Evolutionary conservation across 2,797 vertebrate species (phyloP), one percentile per base, ranked within the genome.

Genomic region (Notoglanidium macrostoma): DNA sequence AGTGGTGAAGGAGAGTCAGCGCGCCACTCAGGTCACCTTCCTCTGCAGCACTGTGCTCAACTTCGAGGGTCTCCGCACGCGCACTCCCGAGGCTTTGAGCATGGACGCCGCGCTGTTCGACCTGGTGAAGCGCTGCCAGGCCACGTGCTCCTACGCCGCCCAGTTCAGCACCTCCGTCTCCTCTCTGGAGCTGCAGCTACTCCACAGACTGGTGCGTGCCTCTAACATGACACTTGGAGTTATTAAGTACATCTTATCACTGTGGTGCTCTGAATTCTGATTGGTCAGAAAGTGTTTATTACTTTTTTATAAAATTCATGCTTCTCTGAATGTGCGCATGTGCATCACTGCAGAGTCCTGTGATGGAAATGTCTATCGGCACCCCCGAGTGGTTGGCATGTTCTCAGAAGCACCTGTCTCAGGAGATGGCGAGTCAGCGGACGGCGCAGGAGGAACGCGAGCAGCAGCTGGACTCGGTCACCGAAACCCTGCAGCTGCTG

Each of bases 11-110:
- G 98, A 99, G 92, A 98, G 96, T 93, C 98, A 99, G 92, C 96
- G 97, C 92, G 96, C 97, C 89, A 98, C 95, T 92, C 98, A 99
- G 97, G 98, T 99, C 87, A 98, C 98, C 44, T 99, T 99, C 93
- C 95, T 99, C 82, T 99, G 98, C 94, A 98, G 98, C 89, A 99
- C 99, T 63, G 98, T 99, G 92, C 96, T 99, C 78, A 98, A 99
- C 92, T 98, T 99, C 88, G 98, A 99, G 94, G 96, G 98, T 61
- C 95, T 99, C 54, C 97, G 98, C n/a, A 99, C 97, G 0, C 96
- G 98, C 79, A 98, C 98, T 78, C 93, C 97, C 0, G 98, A 99
- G 92, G 97, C 98, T 51, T 96, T 98, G 85, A 99, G 95, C 91
- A 96, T 99, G 84, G 98, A 99, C 8, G 91, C 97, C 0, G 94